phyloP scores from a whole-genome alignment of 2,888 invertebrate species.

The Aquatica leii region DNA sequence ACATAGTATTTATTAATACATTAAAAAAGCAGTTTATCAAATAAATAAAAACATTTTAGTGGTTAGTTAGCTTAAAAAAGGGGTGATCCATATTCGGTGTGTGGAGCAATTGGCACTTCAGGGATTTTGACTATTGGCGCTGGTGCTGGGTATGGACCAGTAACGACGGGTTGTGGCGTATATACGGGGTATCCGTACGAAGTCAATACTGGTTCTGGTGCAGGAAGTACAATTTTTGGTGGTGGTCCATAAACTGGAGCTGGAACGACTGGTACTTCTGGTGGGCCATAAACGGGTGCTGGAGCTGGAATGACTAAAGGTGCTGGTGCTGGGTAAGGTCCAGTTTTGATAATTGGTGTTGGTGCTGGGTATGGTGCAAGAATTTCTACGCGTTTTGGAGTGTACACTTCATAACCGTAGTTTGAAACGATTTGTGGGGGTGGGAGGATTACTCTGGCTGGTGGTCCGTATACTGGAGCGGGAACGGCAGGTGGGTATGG shows the following conservation, averaged over 20 bases:
- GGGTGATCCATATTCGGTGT: conserved; percentile 10
- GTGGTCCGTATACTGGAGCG: conserved; percentile 19
- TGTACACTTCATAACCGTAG: conserved; percentile 18
- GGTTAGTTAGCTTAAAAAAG: background rate
- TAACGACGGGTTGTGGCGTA: background rate
- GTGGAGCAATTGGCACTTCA: conserved; percentile 10
- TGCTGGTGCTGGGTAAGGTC: conserved; percentile 3
- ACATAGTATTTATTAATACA: no score
- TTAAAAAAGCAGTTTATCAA: no score
- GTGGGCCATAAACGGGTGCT: no score
- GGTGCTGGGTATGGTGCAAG: conserved; percentile 14
- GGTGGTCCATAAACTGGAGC: background rate
- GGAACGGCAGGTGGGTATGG: conserved; percentile 14
- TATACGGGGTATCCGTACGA: background rate
- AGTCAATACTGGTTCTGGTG: background rate
- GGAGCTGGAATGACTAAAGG: background rate
- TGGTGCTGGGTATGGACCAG: conserved; percentile 15
- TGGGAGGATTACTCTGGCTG: conserved; percentile 9
- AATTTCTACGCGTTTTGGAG: conserved; percentile 16
- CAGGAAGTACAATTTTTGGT: background rate
- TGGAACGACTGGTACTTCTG: background rate
- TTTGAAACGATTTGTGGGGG: conserved; percentile 13
- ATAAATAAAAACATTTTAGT: background rate
- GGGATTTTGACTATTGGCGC: conserved; percentile 9
- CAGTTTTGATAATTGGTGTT: conserved; percentile 4